Evolutionary conservation across 1,140 invertebrate species (phyloP), one percentile per base, ranked within the genome.

Genomic region (Drosophila jambulina): DNA sequence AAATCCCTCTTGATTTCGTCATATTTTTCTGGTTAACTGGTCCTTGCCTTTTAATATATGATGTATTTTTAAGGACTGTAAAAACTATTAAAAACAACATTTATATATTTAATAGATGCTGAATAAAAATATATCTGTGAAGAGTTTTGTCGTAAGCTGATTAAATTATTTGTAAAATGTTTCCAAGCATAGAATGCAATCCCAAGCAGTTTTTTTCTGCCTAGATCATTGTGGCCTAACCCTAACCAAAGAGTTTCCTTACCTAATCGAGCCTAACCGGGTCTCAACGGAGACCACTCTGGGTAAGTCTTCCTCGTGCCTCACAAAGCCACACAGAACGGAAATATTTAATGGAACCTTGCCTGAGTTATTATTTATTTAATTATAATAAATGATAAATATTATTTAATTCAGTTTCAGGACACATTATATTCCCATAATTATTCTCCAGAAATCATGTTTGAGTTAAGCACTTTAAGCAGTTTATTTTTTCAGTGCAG

Each of bases 251-350:
- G 15, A 3, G 51, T 4, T 21, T 36, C 32, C 29, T 45, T 72
- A 29, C 27, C 69, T 72, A 72, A 72, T 72, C 36, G 69, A 72
- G 45, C 67, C 69, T 7, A 56, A 21, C 36, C n/a, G 10, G 48
- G 21, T 21, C 36, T 34, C 61, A 12, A 27, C 17, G 23, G 27
- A 17, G 40, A 27, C 10, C 12, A 27, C 65, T 53, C 36, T 53
- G 19, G 29, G 29, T 10, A 48, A 69, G 54, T 70, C 48, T 46
- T 40, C 23, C 27, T 15, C 19, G 25, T 29, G 56, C n/a, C 43
- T 19, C n/a, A 34, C 34, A 29, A 32, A 15, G 10, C n/a, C 36
- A 59, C 29, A n/a, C 38, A 25, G 12, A 32, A 17, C 13, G 17
- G 5, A 23, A 53, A 17, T 36, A 23, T 10, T 0, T 2, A 54